These are phyloP conservation scores for Griposia aprilina DNA, from an alignment of 2,888 invertebrate genomes.

Conservation along the genomic window DNA sequence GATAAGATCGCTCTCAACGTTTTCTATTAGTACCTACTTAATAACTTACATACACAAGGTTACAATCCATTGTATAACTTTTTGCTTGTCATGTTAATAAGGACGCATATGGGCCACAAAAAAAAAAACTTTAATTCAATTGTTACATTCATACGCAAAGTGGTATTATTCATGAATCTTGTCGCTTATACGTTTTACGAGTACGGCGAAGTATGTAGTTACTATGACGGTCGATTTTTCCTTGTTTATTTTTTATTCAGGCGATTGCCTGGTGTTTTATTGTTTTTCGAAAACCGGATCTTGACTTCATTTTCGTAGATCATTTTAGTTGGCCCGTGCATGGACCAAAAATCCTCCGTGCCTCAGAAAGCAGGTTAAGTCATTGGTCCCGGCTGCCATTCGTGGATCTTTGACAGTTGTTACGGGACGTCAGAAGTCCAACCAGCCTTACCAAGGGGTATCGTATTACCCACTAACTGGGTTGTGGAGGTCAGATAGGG, in stretches of 20 bases:
- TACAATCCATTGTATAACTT: conserved; percentile 39
- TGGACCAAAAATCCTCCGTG: background rate
- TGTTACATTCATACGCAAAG: conserved; percentile 49
- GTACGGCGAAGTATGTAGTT: background rate
- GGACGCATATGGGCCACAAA: conserved; percentile 1
- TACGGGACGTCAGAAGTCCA: background rate
- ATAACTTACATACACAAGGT: conserved; percentile 44
- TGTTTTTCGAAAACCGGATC: background rate
- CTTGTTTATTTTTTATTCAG: background rate
- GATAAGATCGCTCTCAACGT: conserved; percentile 25
- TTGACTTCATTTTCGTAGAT: background rate
- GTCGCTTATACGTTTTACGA: conserved; percentile 1
- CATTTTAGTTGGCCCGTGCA: background rate
- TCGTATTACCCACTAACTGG: too few species aligned
- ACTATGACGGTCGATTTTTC: conserved; percentile 6
- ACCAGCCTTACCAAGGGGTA: too few species aligned
- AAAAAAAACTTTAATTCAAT: conserved; percentile 51
- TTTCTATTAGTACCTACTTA: conserved; percentile 28
- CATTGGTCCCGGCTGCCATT: background rate
- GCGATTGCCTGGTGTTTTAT: background rate
- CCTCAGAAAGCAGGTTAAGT: background rate
- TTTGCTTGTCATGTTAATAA: conserved; percentile 55
- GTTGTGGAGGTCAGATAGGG: too few species aligned
- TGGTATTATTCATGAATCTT: conserved; percentile 49
- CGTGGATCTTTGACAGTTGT: background rate